Conservation (phyloP, 1,140 invertebrate genomes). For the Oncopeltus fasciatus region DNA sequence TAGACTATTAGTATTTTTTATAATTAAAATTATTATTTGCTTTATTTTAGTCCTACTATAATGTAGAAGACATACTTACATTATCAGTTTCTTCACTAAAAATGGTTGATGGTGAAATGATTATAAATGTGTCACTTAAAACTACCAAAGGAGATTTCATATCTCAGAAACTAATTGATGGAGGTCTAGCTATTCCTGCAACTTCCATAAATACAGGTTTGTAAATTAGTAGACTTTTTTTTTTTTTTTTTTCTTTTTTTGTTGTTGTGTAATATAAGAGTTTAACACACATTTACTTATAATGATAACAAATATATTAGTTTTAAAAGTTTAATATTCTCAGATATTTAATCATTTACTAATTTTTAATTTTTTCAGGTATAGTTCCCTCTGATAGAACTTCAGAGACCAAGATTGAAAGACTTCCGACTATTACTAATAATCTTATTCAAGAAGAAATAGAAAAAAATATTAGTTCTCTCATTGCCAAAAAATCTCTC, state of each 20-base stretch:
- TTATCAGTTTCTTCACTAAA: not conserved
- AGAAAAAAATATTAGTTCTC: no score
- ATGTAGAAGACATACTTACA: not conserved
- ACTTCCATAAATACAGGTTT: no score
- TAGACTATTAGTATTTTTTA: no score
- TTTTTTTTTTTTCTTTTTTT: no score
- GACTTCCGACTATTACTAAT: no score
- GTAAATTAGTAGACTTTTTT: no score
- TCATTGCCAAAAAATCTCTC: no score
- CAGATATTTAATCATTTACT: not conserved
- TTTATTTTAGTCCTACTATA: not conserved
- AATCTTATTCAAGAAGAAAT: no score
- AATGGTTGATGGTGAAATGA: not conserved
- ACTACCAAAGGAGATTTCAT: not conserved
- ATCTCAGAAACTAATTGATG: not conserved
- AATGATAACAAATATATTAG: no score
- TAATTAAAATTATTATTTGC: not conserved
- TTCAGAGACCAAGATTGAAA: no score
- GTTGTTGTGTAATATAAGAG: no score
- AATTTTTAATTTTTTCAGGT: not conserved
- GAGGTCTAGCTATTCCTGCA: not conserved
- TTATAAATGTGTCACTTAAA: not conserved
- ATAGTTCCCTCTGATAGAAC: not conserved
- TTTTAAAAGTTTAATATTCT: not conserved
- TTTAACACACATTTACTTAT: no score